Evolutionary conservation across 2,797 vertebrate species (phyloP).

Genomic region (Smutsia gigantea): DNA sequence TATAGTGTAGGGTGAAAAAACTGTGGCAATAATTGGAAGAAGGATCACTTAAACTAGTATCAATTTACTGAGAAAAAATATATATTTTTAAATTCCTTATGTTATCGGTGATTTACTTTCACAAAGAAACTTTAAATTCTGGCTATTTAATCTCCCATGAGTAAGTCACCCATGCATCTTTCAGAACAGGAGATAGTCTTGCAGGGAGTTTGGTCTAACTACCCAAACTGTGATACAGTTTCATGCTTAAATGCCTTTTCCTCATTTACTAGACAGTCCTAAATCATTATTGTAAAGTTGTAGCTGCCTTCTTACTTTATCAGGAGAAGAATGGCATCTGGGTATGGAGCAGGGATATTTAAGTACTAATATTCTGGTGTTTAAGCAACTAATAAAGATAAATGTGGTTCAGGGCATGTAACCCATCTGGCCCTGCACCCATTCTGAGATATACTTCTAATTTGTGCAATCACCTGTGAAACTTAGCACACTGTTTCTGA

Average conservation of each 20-base stretch:
- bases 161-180: no score
- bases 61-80: not conserved
- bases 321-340: not conserved
- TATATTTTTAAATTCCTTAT: not conserved
- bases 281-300: not conserved
- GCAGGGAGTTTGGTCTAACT: not conserved
- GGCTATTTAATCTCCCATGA: not conserved
- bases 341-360: not conserved
- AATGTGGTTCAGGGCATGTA: not conserved
- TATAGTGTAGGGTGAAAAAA: not conserved
- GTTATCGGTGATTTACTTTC: not conserved
- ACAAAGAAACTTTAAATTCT: not conserved
- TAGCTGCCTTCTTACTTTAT: not conserved
- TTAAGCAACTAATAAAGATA: not conserved
- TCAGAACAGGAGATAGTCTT: not conserved
- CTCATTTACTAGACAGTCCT: not conserved
- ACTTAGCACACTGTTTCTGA: not conserved
- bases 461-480: not conserved
- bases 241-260: not conserved
- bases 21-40: not conserved
- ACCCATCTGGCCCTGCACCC: not conserved
- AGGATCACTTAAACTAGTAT: not conserved
- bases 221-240: not conserved
- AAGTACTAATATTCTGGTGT: not conserved
- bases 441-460: not conserved